Evolutionary conservation across 2,797 vertebrate species (phyloP).

Genomic region (Spinibarbus caldwelli): DNA sequence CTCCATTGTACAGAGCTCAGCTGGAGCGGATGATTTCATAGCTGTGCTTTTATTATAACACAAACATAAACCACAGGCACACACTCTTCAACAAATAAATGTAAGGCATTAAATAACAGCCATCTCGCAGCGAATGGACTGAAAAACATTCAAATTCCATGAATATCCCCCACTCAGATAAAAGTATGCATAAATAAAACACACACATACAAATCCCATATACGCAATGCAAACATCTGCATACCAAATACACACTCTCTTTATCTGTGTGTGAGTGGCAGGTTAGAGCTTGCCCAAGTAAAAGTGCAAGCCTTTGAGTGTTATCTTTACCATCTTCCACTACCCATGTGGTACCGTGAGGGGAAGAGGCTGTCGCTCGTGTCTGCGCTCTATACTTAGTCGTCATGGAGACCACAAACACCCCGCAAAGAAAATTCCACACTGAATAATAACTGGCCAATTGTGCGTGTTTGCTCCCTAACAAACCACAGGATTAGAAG

Average conservation of each 20-base stretch:
- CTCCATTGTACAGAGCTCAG: constrained; percentile 62
- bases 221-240: constrained; percentile 50
- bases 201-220: constrained; percentile 49
- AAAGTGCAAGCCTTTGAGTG: constrained; percentile 65
- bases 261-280: constrained; percentile 60
- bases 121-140: constrained; percentile 21
- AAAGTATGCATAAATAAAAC: constrained; percentile 64
- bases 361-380: constrained; percentile 43
- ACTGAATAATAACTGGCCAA: constrained; percentile 83
- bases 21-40: constrained; percentile 55
- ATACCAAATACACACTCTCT: constrained; percentile 43
- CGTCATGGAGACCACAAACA: constrained; percentile 84
- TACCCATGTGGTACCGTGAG: constrained; percentile 68
- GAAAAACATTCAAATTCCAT: constrained; percentile 27
- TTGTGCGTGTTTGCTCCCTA: constrained; percentile 77
- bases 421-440: constrained; percentile 78
- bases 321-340: constrained; percentile 73
- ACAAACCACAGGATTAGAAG: constrained; percentile 80
- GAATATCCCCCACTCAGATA: constrained; percentile 52
- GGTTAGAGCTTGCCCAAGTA: constrained; percentile 72
- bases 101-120: constrained; percentile 48
- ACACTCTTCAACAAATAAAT: constrained; percentile 44
- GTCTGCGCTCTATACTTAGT: constrained; percentile 76
- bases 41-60: constrained; percentile 52
- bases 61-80: constrained; percentile 47